phyloP scores from a whole-genome alignment of 2,888 invertebrate species.

The Prosopocoilus inquinatus region DNA sequence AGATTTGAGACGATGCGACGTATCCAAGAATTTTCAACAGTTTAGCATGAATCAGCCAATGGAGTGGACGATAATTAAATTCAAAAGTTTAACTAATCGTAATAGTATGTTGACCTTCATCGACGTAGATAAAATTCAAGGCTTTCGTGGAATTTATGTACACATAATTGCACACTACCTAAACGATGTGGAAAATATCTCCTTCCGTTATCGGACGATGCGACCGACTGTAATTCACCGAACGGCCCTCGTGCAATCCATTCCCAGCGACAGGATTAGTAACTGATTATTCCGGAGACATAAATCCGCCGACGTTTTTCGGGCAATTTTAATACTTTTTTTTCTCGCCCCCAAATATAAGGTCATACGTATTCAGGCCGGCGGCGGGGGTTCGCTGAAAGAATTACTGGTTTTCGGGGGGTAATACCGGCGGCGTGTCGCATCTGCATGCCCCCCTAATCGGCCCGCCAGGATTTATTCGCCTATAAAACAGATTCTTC shows the following conservation, averaged over 20 bases:
- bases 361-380: slow-evolving; percentile 38
- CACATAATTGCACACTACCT: too few relatives aligned
- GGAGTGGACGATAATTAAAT: too few relatives aligned
- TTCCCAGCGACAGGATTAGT: background rate
- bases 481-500: slow-evolving; percentile 49
- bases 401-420: slow-evolving; percentile 41
- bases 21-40: too few relatives aligned
- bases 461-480: slow-evolving; percentile 45
- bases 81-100: too few relatives aligned
- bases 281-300: slow-evolving; percentile 3
- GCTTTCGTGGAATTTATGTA: too few relatives aligned
- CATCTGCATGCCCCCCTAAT: slow-evolving; percentile 48
- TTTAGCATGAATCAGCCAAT: too few relatives aligned
- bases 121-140: too few relatives aligned
- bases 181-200: too few relatives aligned
- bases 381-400: slow-evolving; percentile 34
- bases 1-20: too few relatives aligned
- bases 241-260: background rate
- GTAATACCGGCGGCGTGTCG: slow-evolving; percentile 39
- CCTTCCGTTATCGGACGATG: too few relatives aligned
- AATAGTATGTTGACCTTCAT: too few relatives aligned
- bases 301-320: background rate
- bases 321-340: background rate
- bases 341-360: slow-evolving; percentile 11
- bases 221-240: background rate